Evolutionary conservation across 2,888 invertebrate genomes (phyloP), one percentile per base, ranked within the genome.

Genomic region (Neoaliturus tenellus): DNA sequence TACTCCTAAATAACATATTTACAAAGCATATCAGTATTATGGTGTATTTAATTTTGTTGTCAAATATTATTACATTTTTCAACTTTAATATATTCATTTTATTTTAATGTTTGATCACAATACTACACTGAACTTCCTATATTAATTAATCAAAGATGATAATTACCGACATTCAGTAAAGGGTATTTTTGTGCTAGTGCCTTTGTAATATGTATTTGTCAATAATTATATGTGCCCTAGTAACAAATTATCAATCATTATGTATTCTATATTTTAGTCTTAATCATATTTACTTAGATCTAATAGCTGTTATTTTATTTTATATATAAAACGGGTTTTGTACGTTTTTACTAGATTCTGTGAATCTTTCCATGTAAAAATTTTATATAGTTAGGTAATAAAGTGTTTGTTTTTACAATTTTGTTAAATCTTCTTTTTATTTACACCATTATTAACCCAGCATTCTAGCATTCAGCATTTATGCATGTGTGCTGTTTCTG

Each of bases 241-340:
- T 28, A 71, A 39, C 41, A 20, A 20, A 28, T 28, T 17, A 62
- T 23, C 31, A 41, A 4, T 20, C 35, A 39, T 71, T 39, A 39
- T 39, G 41, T 39, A 71, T 71, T 67, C 35, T 39, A 23, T 71
- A 39, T 25, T 71, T 2, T 71, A 39, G 31, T 6, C 20, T 71
- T 41, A 23, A 39, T 71, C 39, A 20, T 67, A 33, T 67, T 67
- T 62, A 33, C 8, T 10, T 41, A 71, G 71, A 20, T 20, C 39
- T 71, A 71, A 62, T 62, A 62, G 62, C 31, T 62, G 10, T 33
- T 17, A 71, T 20, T 71, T 71, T 39, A 62, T 62, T 62, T 67
- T 35, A 31, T 35, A 71, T 71, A 23, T 71, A 55, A 78, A 78
- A 78, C 78, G 78, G 78, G 78, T 78, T 78, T 51, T 78, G 23